Percentiles rank a stretch among this genome's conserved stretches.
Conservation (phyloP, 2,797 vertebrate genomes). For the Oreochromis mossambicus region DNA sequence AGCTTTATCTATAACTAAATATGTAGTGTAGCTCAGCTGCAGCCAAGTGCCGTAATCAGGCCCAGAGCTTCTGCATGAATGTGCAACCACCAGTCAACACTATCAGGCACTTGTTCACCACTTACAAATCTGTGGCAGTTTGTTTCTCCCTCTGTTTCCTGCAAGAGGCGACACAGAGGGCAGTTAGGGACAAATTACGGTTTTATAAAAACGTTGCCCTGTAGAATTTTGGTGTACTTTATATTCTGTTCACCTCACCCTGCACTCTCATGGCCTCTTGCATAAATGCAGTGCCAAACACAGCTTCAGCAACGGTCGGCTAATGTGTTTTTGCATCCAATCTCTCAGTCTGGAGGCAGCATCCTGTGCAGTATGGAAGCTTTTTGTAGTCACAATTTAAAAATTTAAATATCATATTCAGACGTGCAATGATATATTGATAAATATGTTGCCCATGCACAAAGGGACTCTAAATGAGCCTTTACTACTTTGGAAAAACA, state of each 20-base stretch:
- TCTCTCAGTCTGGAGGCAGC: conserved; percentile 67
- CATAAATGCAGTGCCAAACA: conserved; percentile 28
- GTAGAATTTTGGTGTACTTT: conserved; percentile 41
- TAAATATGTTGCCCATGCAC: background rate
- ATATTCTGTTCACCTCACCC: conserved; percentile 30
- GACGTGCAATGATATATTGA: background rate
- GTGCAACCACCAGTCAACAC: conserved; percentile 53
- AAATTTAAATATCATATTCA: background rate
- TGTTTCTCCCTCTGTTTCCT: conserved; percentile 16
- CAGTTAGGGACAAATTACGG: conserved; percentile 27
- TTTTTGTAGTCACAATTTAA: conserved; percentile 45
- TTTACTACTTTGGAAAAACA: background rate
- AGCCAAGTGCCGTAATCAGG: conserved; percentile 32
- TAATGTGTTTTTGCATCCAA: conserved; percentile 30
- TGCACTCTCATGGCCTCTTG: conserved; percentile 29
- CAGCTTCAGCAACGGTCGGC: background rate
- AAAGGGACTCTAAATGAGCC: background rate
- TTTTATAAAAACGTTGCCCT: conserved; percentile 39
- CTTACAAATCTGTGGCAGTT: conserved; percentile 34
- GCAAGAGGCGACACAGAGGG: conserved; percentile 8
- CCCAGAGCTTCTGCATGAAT: conserved; percentile 26
- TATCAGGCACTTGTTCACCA: conserved; percentile 49
- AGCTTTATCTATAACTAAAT: background rate
- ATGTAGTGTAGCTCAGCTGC: background rate
- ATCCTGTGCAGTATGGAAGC: conserved; percentile 44